These are phyloP conservation scores for Exocentrus adspersus DNA, from an alignment of 2,888 invertebrate species.

Conservation along the genomic window DNA sequence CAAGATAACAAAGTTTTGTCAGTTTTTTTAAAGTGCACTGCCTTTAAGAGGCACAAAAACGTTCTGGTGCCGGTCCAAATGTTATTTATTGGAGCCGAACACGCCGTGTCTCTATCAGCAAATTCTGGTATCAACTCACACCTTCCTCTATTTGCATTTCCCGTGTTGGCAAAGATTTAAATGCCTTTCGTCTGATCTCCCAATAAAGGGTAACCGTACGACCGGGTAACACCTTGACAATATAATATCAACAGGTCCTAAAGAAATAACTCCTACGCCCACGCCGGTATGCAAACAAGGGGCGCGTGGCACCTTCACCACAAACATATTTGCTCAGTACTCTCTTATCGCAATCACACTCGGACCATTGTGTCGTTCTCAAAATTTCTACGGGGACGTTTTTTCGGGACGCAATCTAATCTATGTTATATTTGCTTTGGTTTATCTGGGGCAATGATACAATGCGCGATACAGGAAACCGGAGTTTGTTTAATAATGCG, in stretches of 20 bases:
- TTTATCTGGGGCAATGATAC: slow-evolving; percentile 38
- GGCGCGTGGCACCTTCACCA: slow-evolving; percentile 49
- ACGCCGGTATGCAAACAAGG: slow-evolving; percentile 49
- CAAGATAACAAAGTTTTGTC: too few relatives aligned
- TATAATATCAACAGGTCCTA: slow-evolving; percentile 52
- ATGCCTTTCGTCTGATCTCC: slow-evolving; percentile 26
- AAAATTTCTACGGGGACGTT: slow-evolving; percentile 38
- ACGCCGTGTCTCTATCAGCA: too few relatives aligned
- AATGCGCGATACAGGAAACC: slow-evolving; percentile 34
- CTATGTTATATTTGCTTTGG: slow-evolving; percentile 35
- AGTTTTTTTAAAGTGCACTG: too few relatives aligned
- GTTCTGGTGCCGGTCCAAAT: too few relatives aligned
- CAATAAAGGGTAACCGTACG: slow-evolving; percentile 39
- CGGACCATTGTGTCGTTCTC: slow-evolving; percentile 32
- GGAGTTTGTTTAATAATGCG: slow-evolving; percentile 16
- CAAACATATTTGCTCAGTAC: slow-evolving; percentile 40
- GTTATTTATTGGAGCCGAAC: too few relatives aligned
- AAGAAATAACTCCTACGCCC: slow-evolving; percentile 51
- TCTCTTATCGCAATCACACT: slow-evolving; percentile 28
- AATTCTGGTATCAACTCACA: too few relatives aligned
- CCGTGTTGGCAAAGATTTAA: slow-evolving; percentile 31
- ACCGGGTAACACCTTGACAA: slow-evolving; percentile 47
- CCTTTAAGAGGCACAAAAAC: too few relatives aligned
- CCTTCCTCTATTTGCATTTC: slow-evolving; percentile 33
- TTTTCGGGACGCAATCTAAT: slow-evolving; percentile 44